Conservation (phyloP, 2,888 invertebrate species). For the Drosophila recens region DNA sequence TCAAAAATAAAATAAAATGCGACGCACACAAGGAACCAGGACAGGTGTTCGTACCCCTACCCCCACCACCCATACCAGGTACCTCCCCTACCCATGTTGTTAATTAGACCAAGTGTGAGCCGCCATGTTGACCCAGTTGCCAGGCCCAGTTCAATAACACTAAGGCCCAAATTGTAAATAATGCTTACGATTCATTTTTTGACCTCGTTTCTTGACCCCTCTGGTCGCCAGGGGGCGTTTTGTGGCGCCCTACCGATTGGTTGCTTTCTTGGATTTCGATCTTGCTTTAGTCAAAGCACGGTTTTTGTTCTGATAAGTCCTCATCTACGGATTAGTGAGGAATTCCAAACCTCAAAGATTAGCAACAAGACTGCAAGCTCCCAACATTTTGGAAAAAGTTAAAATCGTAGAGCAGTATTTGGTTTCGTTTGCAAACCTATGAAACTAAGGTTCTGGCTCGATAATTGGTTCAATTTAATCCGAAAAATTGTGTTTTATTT, state of each 20-base stretch:
- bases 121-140: constrained; percentile 57
- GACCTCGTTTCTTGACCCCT: not conserved
- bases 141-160: constrained; percentile 41
- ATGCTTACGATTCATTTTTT: not conserved
- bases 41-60: constrained; percentile 31
- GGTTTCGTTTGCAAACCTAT: no score
- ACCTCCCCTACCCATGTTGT: not conserved
- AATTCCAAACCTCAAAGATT: no score
- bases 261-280: constrained; percentile 1
- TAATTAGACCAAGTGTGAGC: constrained; percentile 66
- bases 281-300: not conserved
- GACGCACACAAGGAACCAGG: constrained; percentile 47
- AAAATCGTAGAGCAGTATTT: no score
- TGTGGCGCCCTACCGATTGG: not conserved
- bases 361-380: no score
- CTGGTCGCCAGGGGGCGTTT: not conserved
- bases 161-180: not conserved
- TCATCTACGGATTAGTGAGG: no score
- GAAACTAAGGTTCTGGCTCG: no score
- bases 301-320: no score
- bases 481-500: no score
- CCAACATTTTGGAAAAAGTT: no score
- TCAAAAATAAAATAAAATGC: constrained; percentile 50
- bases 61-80: not conserved
- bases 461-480: no score